Evolutionary conservation across 2,888 invertebrate genomes (phyloP).

Genomic region (Epinotia brunnichana): DNA sequence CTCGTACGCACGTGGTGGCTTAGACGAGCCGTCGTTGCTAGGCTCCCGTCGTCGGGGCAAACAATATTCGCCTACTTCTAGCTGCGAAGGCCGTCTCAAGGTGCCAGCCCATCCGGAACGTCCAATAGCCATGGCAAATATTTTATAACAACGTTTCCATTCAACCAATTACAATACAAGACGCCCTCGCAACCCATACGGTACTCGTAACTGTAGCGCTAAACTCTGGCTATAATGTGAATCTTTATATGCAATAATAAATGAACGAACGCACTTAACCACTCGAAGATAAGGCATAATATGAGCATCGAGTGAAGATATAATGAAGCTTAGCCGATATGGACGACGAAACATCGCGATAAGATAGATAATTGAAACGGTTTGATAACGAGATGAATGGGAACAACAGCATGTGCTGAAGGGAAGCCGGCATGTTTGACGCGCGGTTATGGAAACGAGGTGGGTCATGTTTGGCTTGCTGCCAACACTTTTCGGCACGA

Average conservation of each 20-base stretch:
- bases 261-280: conserved; percentile 8
- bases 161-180: conserved; percentile 42
- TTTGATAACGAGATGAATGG: conserved; percentile 21
- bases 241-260: conserved; percentile 24
- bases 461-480: conserved; percentile 61
- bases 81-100: conserved; percentile 63
- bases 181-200: conserved; percentile 14
- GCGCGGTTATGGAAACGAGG: conserved; percentile 58
- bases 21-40: conserved; percentile 44
- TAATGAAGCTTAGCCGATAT: conserved; percentile 27
- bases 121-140: conserved; percentile 50
- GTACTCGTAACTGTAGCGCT: conserved; percentile 16
- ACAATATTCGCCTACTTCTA: conserved; percentile 53
- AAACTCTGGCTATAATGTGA: conserved; percentile 12
- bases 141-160: conserved; percentile 51
- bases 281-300: conserved; percentile 30
- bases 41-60: conserved; percentile 48
- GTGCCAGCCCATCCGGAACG: conserved; percentile 61
- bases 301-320: conserved; percentile 26
- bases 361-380: conserved; percentile 32
- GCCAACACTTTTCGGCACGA: conserved; percentile 72
- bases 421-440: conserved; percentile 29
- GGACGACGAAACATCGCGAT: conserved; percentile 25
- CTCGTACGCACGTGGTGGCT: conserved; percentile 16
- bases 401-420: conserved; percentile 13